Base-by-base conservation (phyloP, 2,113 vertebrate species). In the Etheostoma spectabile region DNA sequence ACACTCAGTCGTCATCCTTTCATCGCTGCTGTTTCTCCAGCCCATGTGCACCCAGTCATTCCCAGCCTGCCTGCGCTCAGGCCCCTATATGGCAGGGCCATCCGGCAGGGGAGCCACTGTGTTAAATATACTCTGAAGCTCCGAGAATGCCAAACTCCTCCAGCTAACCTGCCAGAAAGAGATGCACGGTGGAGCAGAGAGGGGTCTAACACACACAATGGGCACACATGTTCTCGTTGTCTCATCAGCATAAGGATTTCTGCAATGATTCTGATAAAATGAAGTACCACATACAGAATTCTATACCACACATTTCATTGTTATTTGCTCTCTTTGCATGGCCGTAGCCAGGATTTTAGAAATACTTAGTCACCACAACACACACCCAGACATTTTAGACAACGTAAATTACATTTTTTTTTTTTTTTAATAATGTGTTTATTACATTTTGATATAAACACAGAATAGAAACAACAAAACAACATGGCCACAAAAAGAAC, bases 81-180 rank as follows among this genome's bases (percentile, higher is more conserved):
- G 81, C 71, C 93, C 94, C 70, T 93, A 93, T 91, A 93, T 89
- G 93, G 92, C 70, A 52, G 86, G 83, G 74, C 79, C 86, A 81
- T 86, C 88, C 85, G 63, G 87, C 85, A 70, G 88, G 78, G 77
- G 84, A 89, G 82, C 86, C 85, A 83, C 78, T 82, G 85, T 86
- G 92, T 93, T 94, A 94, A 94, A 94, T 92, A 94, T 92, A 93
- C 84, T 87, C 82, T 42, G 62, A 84, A 77, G 89, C 87, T 80
- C 69, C 0, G 19, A 73, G 77, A 86, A 91, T 88, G 77, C 38
- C 69, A 91, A 83, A 85, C 83, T 69, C 77, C 77, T 89, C 68
- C 77, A 52, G 48, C 79, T 27, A 83, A 88, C 81, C 86, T 90
- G 86, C 80, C 84, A 81, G 62, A 61, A 61, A 74, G 70, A 77